Percentiles rank a stretch among this genome's conserved stretches.
Conservation (phyloP, 1,140 invertebrate species). For the Tetragnatha versicolor region DNA sequence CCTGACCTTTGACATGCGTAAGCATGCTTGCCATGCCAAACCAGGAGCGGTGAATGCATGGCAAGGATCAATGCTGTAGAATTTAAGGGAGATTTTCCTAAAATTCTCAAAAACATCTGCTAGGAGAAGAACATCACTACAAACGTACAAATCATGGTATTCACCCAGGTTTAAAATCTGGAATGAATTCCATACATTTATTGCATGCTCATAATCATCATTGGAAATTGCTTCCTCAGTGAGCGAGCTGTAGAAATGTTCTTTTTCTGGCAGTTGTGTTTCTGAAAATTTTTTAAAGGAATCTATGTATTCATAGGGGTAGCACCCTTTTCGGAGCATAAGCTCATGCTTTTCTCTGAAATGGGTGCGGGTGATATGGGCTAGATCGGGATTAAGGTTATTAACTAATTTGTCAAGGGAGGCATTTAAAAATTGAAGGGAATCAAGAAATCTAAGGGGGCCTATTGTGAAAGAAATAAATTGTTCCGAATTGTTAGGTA, state of each 20-base stretch:
- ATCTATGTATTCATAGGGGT: constrained; percentile 9
- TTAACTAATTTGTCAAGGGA: neutral
- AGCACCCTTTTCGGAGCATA: neutral
- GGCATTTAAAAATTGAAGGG: neutral
- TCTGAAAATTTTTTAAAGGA: neutral
- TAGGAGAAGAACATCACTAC: neutral
- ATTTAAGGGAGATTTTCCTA: too few species aligned
- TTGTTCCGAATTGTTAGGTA: neutral
- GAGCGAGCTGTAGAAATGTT: neutral
- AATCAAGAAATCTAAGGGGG: neutral
- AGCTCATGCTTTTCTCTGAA: neutral
- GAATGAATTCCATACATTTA: neutral
- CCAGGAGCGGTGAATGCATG: neutral
- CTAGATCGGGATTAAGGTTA: neutral
- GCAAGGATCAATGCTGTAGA: neutral
- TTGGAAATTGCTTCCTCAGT: neutral
- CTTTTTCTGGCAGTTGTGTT: neutral
- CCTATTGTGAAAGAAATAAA: neutral
- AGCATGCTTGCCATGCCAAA: too few species aligned
- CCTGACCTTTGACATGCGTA: neutral
- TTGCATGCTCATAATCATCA: neutral
- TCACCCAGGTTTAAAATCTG: neutral
- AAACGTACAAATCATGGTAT: neutral
- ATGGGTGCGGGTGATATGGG: neutral
- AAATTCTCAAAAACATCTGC: neutral